Conservation (phyloP, 2,888 invertebrate species). For the Latheticus oryzae region DNA sequence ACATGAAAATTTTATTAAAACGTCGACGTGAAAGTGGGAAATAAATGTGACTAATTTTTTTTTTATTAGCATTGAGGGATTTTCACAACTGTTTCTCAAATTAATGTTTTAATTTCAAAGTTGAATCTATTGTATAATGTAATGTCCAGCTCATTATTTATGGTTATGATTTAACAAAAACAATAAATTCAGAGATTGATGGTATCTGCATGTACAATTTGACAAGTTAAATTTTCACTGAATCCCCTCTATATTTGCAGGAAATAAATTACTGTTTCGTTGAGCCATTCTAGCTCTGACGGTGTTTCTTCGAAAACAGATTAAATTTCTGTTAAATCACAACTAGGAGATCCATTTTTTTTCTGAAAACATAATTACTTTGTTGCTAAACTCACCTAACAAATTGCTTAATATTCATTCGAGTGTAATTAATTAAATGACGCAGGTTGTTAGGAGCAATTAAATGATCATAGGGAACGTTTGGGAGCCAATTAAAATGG, state of each 20-base stretch:
- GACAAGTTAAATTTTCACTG: slow-evolving; percentile 3
- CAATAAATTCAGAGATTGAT: slow-evolving; percentile 12
- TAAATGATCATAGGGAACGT: slow-evolving; percentile 7
- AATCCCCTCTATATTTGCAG: slow-evolving; percentile 4
- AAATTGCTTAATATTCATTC: slow-evolving; percentile 18
- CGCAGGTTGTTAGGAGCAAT: slow-evolving; percentile 13
- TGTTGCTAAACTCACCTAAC: slow-evolving; percentile 15
- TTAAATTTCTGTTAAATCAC: background rate
- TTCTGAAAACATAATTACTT: too few species aligned
- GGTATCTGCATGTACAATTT: background rate
- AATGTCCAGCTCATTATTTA: too few species aligned
- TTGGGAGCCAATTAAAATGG: slow-evolving; percentile 21
- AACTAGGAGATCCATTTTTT: too few species aligned
- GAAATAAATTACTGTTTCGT: slow-evolving; percentile 5
- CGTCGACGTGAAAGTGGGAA: background rate
- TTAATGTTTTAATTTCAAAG: too few species aligned
- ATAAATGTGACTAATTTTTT: background rate
- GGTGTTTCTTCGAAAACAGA: too few species aligned
- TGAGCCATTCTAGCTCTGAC: background rate
- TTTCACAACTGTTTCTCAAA: too few species aligned
- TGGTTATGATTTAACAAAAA: too few species aligned
- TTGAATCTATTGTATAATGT: too few species aligned
- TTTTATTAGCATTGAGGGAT: too few species aligned
- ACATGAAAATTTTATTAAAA: slow-evolving; percentile 18
- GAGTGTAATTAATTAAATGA: slow-evolving; percentile 21